Base-by-base conservation (phyloP, 2,113 vertebrate species). In the Carollia perspicillata region DNA sequence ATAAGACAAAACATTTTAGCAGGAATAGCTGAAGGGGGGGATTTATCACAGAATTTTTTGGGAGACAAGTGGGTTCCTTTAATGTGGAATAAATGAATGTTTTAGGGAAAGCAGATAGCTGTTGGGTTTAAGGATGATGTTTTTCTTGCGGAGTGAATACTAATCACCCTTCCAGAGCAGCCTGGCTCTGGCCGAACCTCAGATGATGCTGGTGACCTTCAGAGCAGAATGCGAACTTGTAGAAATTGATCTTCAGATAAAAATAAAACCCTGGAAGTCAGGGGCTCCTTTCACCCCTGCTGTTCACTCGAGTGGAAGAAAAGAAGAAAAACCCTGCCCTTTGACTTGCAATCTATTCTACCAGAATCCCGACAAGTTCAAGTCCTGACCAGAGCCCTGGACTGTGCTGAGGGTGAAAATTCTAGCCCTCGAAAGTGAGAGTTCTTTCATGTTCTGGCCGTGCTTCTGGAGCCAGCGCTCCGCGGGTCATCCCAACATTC, bases 161-260 rank as follows among this genome's bases (percentile, higher is more conserved):
- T 40, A 55, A 91, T 88, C 60, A 10, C 74, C 92, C 69, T 93
- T 66, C 51, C 71, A 33, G 2, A 66, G 51, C 30, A 65, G 10
- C 35, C 49, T 22, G 40, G 63, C 72, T 84, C 33, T 28, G 33
- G 74, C 89, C 75, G 65, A 72, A 77, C 22, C 81, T 63, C 69
- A 58, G 69, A 14, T 8, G 35, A 51, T 42, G 10, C 66, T 69
- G 79, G 91, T 65, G 89, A 81, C 69, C 60, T 66, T 89, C 72
- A 58, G 81, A 96, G 47, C 37, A 89, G 44, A 90, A 22, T 65
- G 51, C 53, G 53, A 93, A 86, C 66, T 53, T 89, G 58, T 81
- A 68, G 35, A 78, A 93, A 89, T 47, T 88, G 72, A 94, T 79
- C 95, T 95, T 49, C 55, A 49, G 71, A 94, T 93, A 88, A 49